phyloP scores from a whole-genome alignment of 2,888 invertebrate genomes.

The Caenorhabditis auriculariae region DNA sequence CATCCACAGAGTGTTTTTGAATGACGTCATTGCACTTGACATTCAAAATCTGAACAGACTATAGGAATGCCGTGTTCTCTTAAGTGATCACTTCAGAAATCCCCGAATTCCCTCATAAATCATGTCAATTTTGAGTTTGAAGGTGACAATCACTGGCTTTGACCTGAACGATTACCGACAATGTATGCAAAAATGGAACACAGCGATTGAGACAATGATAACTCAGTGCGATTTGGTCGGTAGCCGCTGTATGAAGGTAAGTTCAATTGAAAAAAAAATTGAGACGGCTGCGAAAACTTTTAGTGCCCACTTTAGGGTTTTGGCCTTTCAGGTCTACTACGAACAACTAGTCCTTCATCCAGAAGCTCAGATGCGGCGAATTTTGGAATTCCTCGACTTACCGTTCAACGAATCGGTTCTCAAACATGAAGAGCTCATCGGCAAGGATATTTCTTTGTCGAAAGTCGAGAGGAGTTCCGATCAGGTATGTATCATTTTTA shows the following conservation, averaged over 20 bases:
- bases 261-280: background rate
- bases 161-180: slow-evolving; percentile 87
- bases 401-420: slow-evolving; percentile 93
- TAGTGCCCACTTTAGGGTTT: background rate
- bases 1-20: too few species aligned
- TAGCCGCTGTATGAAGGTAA: slow-evolving; percentile 54
- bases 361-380: slow-evolving; percentile 81
- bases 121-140: slow-evolving; percentile 48
- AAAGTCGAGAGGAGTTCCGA: slow-evolving; percentile 54
- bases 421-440: slow-evolving; percentile 95
- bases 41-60: too few species aligned
- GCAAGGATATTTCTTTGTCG: slow-evolving; percentile 70
- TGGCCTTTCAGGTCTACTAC: slow-evolving; percentile 87
- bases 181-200: slow-evolving; percentile 93
- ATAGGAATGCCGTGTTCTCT: too few species aligned
- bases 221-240: slow-evolving; percentile 75
- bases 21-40: too few species aligned
- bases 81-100: too few species aligned
- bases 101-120: too few species aligned
- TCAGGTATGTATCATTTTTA: too few species aligned
- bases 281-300: background rate
- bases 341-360: slow-evolving; percentile 96
- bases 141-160: slow-evolving; percentile 83
- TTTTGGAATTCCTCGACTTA: slow-evolving; percentile 83
- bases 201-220: slow-evolving; percentile 79